Evolutionary conservation across 2,888 invertebrate genomes (phyloP), one percentile per base, ranked within the genome.

Genomic region (Caenorhabditis macrosperma): DNA sequence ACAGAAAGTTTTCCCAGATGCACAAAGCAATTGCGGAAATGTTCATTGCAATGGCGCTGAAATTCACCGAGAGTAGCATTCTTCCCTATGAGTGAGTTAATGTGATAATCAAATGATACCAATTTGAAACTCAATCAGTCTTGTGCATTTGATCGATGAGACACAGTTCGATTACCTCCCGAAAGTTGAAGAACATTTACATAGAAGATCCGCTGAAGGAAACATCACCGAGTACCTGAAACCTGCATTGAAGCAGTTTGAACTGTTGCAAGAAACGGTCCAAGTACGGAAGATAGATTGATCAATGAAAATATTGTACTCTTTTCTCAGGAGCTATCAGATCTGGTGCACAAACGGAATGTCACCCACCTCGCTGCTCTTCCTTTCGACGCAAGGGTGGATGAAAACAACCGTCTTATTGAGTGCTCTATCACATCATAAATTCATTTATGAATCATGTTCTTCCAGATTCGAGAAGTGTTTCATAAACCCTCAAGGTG

Each of bases 401-500:
- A 57, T 30, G 57, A 61, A 28, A 77, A 77, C 10, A 63, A 69
- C 30, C 26, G 57, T 12, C 44, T 77, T 5, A 69, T 77, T 0
- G 77, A 77, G 77, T 77, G 22, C 24, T 46, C 26, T 15, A 35
- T 22, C 26, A 2, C 12, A 12, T 2, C 15, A 38, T 9, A 9
- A 5, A 2, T 38, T 38, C 3, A 2, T 15, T 12, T 38, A 38
- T 9, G 5, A 9, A 33, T 33, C 5, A 33, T 5, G 7, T 20
- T 22, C 33, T 54, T 75, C 55, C 46, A 78, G 78, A 61, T 80
- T 92, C 52, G 91, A 92, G 59, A 86, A 91, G 78, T 89, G 90
- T 35, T 91, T 92, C 78, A 88, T 92, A 5, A 90, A 91, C 63
- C 90, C 90, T 1, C 82, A 85, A 7, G 91, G 91, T 15, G 81